Evolutionary conservation across 1,140 invertebrate species (phyloP).

Genomic region (Macrosteles quadrilineatus): DNA sequence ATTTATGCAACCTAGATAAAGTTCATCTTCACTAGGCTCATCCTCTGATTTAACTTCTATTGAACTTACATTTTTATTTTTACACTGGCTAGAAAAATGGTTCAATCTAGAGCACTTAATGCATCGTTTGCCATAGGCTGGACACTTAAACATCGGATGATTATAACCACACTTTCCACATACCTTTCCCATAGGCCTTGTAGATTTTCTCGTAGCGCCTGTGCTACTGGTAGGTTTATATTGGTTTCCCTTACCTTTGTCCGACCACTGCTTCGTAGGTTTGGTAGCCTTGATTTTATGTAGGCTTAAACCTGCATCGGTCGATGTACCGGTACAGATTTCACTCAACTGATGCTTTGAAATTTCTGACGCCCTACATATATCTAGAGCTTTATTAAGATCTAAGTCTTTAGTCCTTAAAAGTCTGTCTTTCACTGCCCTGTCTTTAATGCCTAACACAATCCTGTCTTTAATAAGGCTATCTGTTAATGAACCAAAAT

Average conservation of each 20-base stretch:
- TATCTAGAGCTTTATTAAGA: not conserved
- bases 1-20: too few relatives aligned
- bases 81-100: not conserved
- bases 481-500: not conserved
- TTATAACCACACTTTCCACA: not conserved
- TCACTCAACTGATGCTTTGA: too few relatives aligned
- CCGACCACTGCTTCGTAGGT: too few relatives aligned
- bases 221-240: too few relatives aligned
- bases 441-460: not conserved
- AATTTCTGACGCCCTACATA: too few relatives aligned
- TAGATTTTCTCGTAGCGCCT: too few relatives aligned
- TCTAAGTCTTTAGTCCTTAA: not conserved
- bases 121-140: not conserved
- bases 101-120: not conserved
- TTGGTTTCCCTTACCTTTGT: too few relatives aligned
- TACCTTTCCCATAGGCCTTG: too few relatives aligned
- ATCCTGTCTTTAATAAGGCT: not conserved
- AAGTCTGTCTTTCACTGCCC: not conserved
- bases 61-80: not conserved
- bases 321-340: too few relatives aligned
- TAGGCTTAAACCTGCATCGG: too few relatives aligned
- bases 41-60: not conserved
- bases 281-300: too few relatives aligned
- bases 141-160: slow-evolving; percentile 1
- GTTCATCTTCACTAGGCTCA: not conserved